Evolutionary conservation across 2,113 vertebrate species (phyloP).

Genomic region (Pelecanoides urinatrix): DNA sequence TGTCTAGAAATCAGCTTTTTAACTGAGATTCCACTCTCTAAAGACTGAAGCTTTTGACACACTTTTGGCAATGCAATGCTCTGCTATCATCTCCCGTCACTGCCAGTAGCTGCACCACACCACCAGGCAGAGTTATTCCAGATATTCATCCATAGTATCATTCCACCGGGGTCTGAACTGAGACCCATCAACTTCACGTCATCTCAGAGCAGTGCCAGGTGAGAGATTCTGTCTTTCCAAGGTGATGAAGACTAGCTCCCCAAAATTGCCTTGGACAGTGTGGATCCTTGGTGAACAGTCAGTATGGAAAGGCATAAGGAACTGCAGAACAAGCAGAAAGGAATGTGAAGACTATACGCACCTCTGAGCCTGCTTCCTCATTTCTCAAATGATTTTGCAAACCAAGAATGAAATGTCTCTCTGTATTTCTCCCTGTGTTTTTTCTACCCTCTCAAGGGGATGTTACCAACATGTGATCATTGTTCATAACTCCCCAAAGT

Average conservation of each 20-base stretch:
- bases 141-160: too few species aligned
- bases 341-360: not conserved
- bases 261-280: not conserved
- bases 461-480: not conserved
- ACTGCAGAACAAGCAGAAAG: not conserved
- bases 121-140: not conserved
- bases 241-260: not conserved
- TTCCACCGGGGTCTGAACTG: not conserved
- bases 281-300: not conserved
- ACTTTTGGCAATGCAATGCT: not conserved
- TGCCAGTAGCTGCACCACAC: not conserved
- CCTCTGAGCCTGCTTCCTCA: not conserved
- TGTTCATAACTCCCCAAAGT: not conserved
- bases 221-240: not conserved
- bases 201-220: not conserved
- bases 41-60: not conserved
- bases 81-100: not conserved
- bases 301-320: fast-evolving
- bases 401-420: not conserved
- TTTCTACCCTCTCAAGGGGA: not conserved
- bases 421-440: not conserved
- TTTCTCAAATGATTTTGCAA: not conserved
- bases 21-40: not conserved
- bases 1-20: not conserved
- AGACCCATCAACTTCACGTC: not conserved